These are phyloP conservation scores for Origma solitaria DNA, from an alignment of 2,113 vertebrate genomes.

Conservation along the genomic window DNA sequence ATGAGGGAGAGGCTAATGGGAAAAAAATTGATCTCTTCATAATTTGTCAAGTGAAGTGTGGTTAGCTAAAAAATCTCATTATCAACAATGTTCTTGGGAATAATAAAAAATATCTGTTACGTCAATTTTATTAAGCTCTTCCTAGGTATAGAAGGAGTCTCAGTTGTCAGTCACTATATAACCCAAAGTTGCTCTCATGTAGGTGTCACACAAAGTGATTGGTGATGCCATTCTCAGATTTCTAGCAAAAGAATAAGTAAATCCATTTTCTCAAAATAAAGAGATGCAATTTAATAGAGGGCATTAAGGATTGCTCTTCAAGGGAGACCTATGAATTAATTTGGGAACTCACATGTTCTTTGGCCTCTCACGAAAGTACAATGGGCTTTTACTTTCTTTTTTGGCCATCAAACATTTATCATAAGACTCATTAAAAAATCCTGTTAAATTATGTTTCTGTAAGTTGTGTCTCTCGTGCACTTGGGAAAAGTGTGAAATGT, in stretches of 20 bases:
- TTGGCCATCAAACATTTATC: slow-evolving; percentile 17
- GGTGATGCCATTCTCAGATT: slow-evolving; percentile 51
- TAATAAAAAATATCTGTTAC: slow-evolving; percentile 30
- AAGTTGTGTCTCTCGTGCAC: neutral
- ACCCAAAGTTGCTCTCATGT: neutral
- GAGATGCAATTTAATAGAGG: slow-evolving; percentile 41
- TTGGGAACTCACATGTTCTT: neutral
- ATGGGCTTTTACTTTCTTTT: slow-evolving; percentile 2
- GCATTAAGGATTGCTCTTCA: slow-evolving; percentile 33
- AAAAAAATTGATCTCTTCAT: slow-evolving; percentile 63
- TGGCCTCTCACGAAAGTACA: neutral
- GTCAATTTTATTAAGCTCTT: slow-evolving; percentile 44
- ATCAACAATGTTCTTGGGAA: slow-evolving; percentile 26
- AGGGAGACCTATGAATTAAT: slow-evolving; percentile 12
- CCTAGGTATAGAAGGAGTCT: neutral
- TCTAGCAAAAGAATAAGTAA: slow-evolving; percentile 41
- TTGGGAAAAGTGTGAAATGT: slow-evolving; percentile 16
- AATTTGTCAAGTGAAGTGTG: slow-evolving; percentile 57
- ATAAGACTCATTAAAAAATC: slow-evolving; percentile 24
- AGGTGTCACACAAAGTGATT: slow-evolving; percentile 51
- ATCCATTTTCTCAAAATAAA: slow-evolving; percentile 62
- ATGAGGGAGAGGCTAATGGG: slow-evolving; percentile 53
- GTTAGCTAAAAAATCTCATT: slow-evolving; percentile 58
- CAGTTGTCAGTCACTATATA: slow-evolving; percentile 28
- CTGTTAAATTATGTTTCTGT: neutral